Base-by-base conservation (phyloP, 2,888 invertebrate species). In the Ganaspis brasiliensis region DNA sequence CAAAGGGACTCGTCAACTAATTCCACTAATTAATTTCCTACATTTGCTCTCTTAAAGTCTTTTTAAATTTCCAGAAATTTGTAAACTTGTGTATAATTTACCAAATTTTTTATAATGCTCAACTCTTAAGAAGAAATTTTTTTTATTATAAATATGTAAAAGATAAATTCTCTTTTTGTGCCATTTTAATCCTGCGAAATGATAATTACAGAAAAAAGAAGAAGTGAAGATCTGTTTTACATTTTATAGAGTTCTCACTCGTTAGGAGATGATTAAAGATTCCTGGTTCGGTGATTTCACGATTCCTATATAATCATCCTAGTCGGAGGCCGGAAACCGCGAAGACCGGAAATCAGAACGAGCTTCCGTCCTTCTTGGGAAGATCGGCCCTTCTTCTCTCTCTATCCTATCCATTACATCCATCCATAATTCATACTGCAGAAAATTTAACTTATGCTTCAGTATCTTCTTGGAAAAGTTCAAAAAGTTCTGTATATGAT, bases 401-500 rank as follows among this genome's bases (percentile, higher is more conserved):
- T 45, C 24, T n/a, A 67, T 24, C 45, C 67, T 67, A 67, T 67
- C 67, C 45, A 67, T 67, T 67, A 67, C 67, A 45, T 67, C 24
- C 45, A 67, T 67, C 16, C 67, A 67, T 67, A 67, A 67, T 67
- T 67, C 67, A 67, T 67, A 45, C 63, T 21, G 37, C 6, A 45
- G 67, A 67, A 67, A 67, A 45, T 67, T 67, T 45, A 67, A 40
- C 67, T 45, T 67, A 67, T 67, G 67, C 67, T 67, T 26, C 24
- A 67, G 24, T 45, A 67, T 63, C 63, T 63, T 21, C 24, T 40
- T 40, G 8, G 6, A 8, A 45, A 45, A 67, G 67, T 67, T 67
- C 10, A 45, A 67, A 19, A 67, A 67, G 40, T 24, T 10, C 24
- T 67, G 67, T 67, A 67, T 10, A 67, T 16, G 26, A 26, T 24